Base-by-base conservation (phyloP, 1,140 invertebrate species). In the Drosophila mauritiana region DNA sequence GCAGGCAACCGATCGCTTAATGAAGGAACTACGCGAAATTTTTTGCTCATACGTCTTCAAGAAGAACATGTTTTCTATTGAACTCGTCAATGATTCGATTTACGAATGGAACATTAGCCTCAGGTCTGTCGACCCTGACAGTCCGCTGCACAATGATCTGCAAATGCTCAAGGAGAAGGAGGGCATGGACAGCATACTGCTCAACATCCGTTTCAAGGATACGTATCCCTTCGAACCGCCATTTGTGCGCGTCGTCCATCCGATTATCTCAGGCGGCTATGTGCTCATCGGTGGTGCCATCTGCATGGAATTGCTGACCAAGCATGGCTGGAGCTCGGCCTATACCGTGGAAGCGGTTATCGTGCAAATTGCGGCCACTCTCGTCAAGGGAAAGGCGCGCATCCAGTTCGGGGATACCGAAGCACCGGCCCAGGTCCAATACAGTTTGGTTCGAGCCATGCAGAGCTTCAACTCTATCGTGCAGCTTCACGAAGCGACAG, bases 91-190 rank as follows among this genome's bases (percentile, higher is more conserved):
- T 92, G 99, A 99, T 93, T 99, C 97, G 88, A 94, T 99, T 36
- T 99, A 99, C 93, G 99, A 99, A 93, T 99, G 99, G 99, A 99
- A 99, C 93, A 97, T 99, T 68, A 96, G 97, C 83, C 95, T 99
- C 90, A 97, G 96, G 93, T 97, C 96, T 58, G 98, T 99, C 20
- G 99, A 99, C 94, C 97, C 98, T 2, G 99, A 99, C 93, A 99
- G 98, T 92, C 96, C 97, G 0, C 94, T 99, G 34, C 97, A 98
- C 93, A 97, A 96, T 92, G 99, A 99, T 93, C 94, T 99, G 90
- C 93, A 96, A 75, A 94, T 97, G 90, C 95, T 99, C 46, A 99
- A 99, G 93, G 98, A 99, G 93, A 98, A 99, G 93, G 98, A 99
- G 93, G 98, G 97, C 91, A 98, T 98, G 93, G 98, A 99, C 93